Base-by-base conservation (phyloP, 2,113 vertebrate species). In the Sminthopsis crassicaudata region DNA sequence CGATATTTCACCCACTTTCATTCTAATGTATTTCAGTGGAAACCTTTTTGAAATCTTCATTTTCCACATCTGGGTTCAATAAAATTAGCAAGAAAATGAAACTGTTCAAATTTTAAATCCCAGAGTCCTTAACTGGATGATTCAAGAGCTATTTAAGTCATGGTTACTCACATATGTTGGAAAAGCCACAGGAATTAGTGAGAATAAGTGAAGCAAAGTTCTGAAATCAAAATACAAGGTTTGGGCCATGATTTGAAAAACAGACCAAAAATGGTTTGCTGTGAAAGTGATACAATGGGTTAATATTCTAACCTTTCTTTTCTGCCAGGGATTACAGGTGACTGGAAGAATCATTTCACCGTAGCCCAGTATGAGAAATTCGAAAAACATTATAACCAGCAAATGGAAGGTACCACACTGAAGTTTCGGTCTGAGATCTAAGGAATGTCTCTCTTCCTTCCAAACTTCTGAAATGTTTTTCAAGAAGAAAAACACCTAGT, bases 281-380 rank as follows among this genome's bases (percentile, higher is more conserved):
- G 67, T 24, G 9, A 3, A 91, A 53, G 46, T 60, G 54, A 84
- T 48, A 46, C 1, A 93, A 0, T 89, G 24, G 7, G 10, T 91
- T 48, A 94, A 57, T 0, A 30, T 8, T 52, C 93, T 95, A 89
- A 60, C 22, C 93, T 60, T 95, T 46, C 0, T 95, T 36, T 67
- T 67, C 30, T 96, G 46, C 3, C 50, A 98, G 98, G 98, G 14
- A 95, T 98, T 93, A 91, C 95, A 0, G 97, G 97, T 24, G 98
- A 99, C 91, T 99, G 98, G 98, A 98, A 98, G 91, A 99, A 98
- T 91, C 96, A 98, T 1, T 98, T 98, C 96, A 98, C 98, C 0
- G 95, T 98, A 54, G 97, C 97, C 50, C 98, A 98, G 94, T 98
- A 98, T 0, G 96, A 98, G 92, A 55, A 1, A 91, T 99, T 99